Percentiles rank a stretch among this genome's conserved stretches.
phyloP scores from a whole-genome alignment of 2,113 vertebrate genomes.

The Xenopus borealis region DNA sequence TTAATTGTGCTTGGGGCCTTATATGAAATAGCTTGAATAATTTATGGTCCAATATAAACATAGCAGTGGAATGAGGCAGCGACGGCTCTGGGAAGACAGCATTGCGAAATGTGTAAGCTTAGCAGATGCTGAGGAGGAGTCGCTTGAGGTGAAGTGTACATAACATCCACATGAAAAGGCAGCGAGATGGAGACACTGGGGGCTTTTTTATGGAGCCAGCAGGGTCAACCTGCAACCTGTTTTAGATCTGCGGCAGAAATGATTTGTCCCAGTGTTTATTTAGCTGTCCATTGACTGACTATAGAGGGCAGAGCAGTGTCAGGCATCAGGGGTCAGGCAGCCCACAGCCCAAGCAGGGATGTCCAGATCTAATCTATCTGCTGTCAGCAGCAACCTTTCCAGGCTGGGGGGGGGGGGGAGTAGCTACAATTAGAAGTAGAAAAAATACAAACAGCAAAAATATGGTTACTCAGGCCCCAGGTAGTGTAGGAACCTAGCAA shows the following conservation, averaged over 20 bases:
- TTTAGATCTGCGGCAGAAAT: constrained; percentile 15
- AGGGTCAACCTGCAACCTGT: constrained; percentile 26
- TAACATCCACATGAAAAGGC: background rate
- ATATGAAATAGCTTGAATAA: background rate
- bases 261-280: constrained; percentile 34
- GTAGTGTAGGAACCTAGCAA: too few relatives aligned
- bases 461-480: too few relatives aligned
- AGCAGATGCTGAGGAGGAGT: constrained; percentile 37
- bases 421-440: background rate
- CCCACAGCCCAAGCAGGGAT: constrained; percentile 14
- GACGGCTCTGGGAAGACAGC: constrained; percentile 27
- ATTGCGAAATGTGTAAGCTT: constrained; percentile 43
- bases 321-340: constrained; percentile 23
- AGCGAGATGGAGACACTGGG: background rate
- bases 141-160: constrained; percentile 28
- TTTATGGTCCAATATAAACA: constrained; percentile 13
- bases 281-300: constrained; percentile 31
- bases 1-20: background rate
- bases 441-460: too few relatives aligned
- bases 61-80: constrained; percentile 14
- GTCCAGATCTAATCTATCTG: constrained; percentile 31
- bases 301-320: constrained; percentile 30
- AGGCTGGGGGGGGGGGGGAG: constrained; percentile 4
- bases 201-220: background rate
- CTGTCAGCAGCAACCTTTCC: constrained; percentile 29